A percentile compares a stretch with the other conserved stretches of the same genome.
phyloP scores from a whole-genome alignment of 2,888 invertebrate species.

The Psylliodes chrysocephalus region DNA sequence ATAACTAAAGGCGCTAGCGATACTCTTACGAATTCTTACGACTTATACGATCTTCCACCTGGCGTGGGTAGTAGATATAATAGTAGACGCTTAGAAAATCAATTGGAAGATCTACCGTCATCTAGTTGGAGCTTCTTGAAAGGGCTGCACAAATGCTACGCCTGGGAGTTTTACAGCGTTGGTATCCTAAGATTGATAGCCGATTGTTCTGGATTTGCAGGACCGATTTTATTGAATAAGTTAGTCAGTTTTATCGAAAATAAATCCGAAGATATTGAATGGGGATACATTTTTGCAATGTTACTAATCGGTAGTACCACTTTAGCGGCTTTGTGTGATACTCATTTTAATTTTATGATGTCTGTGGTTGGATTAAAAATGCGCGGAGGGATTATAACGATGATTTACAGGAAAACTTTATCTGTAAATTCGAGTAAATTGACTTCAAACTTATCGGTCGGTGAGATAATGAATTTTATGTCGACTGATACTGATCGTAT shows the following conservation, averaged over 20 bases:
- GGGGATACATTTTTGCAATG: conserved; percentile 74
- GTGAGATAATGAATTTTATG: conserved; percentile 96
- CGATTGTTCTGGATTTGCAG: conserved; percentile 87
- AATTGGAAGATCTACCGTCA: background rate
- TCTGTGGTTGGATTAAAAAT: conserved; percentile 86
- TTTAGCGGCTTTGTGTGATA: conserved; percentile 79
- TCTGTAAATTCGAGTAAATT: conserved; percentile 59
- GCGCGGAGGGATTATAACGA: conserved; percentile 84
- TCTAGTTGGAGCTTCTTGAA: conserved; percentile 51
- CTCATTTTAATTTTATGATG: conserved; percentile 92
- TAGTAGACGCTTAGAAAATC: conserved; percentile 66
- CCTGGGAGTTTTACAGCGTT: conserved; percentile 84
- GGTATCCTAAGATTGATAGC: conserved; percentile 84
- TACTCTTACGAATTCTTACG: conserved; percentile 78
- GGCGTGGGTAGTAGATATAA: conserved; percentile 72
- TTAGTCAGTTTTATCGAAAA: conserved; percentile 84
- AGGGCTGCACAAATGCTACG: conserved; percentile 81
- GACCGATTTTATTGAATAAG: conserved; percentile 86
- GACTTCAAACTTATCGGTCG: conserved; percentile 69
- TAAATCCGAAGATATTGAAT: conserved; percentile 71
- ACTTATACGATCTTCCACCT: conserved; percentile 83
- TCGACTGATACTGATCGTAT: conserved; percentile 96
- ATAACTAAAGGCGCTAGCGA: conserved; percentile 83
- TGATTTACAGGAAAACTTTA: conserved; percentile 80
- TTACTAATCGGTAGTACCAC: conserved; percentile 75